Conservation (phyloP, 2,888 invertebrate species). For the Psylliodes chrysocephalus region DNA sequence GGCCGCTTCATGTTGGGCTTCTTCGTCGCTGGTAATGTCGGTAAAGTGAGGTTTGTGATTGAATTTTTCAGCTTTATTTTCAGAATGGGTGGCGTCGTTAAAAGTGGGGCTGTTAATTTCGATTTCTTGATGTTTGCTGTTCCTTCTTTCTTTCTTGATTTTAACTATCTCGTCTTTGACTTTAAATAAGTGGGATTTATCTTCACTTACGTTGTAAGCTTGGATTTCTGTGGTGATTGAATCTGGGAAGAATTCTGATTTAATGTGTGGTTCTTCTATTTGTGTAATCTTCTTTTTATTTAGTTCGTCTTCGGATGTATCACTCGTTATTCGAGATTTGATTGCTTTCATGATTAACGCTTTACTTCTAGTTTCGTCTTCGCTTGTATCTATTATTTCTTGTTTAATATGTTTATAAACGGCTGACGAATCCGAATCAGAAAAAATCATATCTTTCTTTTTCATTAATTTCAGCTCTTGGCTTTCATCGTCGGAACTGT, state of each 20-base stretch:
- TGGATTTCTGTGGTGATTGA: slow-evolving; percentile 56
- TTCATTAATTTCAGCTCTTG: slow-evolving; percentile 50
- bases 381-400: slow-evolving; percentile 60
- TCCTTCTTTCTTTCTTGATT: slow-evolving; percentile 60
- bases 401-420: slow-evolving; percentile 60
- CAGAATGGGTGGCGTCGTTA: slow-evolving; percentile 20
- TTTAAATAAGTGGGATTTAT: slow-evolving; percentile 49
- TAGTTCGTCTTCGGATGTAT: slow-evolving; percentile 79
- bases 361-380: slow-evolving; percentile 65
- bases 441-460: slow-evolving; percentile 67
- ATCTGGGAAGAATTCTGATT: slow-evolving; percentile 72
- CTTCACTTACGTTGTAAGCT: slow-evolving; percentile 61
- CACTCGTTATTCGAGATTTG: slow-evolving; percentile 79
- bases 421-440: slow-evolving; percentile 67
- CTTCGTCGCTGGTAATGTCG: slow-evolving; percentile 60
- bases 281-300: slow-evolving; percentile 67
- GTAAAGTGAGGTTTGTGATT: slow-evolving; percentile 50
- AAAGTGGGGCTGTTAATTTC: slow-evolving; percentile 38
- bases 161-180: slow-evolving; percentile 58
- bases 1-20: slow-evolving; percentile 47
- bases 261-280: slow-evolving; percentile 62
- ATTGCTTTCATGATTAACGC: slow-evolving; percentile 74
- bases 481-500: slow-evolving; percentile 62
- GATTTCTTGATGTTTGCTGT: slow-evolving; percentile 56
- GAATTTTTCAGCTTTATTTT: slow-evolving; percentile 56